Base-by-base conservation (phyloP, 2,113 vertebrate species). In the Romanogobio albipinnatus region DNA sequence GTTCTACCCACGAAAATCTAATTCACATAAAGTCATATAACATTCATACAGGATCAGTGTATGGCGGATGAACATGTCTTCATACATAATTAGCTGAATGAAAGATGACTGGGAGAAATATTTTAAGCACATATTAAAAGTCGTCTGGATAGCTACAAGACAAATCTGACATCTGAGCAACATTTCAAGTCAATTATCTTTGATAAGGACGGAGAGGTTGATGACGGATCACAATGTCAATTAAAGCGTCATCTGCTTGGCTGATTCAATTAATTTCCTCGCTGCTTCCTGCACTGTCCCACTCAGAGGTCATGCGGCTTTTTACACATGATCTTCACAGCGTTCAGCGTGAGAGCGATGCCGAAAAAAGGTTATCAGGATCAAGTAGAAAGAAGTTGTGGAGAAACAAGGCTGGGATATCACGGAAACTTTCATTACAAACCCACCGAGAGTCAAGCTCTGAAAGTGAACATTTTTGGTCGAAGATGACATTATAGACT, bases 151-250 rank as follows among this genome's bases (percentile, higher is more conserved):
- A 51, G 78, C 43, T 81, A 81, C 61, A 81, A 81, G 78, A 68
- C 45, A 22, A 78, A 66, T 81, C 45, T 68, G 78, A 29, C 78
- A 51, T 68, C 61, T 51, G 78, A 68, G 61, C 78, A 33, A 49
- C 61, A 66, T 68, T 81, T 81, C 78, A 81, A 66, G 78, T 68
- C 61, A 68, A 66, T 81, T 81, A 66, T 36, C 78, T 81, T 51
- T 51, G 61, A 81, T 51, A n/a, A 81, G 78, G 78, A 81, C 78
- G 61, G 10, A 66, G 78, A 66, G 78, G 43, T 68, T 81, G 78
- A 68, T 81, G 78, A 81, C 51, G 78, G 78, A 81, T 81, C 78
- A 81, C 61, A 81, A 68, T 66, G 78, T 81, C 78, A 81, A 81
- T 81, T 64, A 68, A 81, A 33, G 78, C 45, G 3, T 68, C 78